These are phyloP conservation scores for Orgyia antiqua DNA, from an alignment of 2,888 invertebrate genomes.

Conservation along the genomic window DNA sequence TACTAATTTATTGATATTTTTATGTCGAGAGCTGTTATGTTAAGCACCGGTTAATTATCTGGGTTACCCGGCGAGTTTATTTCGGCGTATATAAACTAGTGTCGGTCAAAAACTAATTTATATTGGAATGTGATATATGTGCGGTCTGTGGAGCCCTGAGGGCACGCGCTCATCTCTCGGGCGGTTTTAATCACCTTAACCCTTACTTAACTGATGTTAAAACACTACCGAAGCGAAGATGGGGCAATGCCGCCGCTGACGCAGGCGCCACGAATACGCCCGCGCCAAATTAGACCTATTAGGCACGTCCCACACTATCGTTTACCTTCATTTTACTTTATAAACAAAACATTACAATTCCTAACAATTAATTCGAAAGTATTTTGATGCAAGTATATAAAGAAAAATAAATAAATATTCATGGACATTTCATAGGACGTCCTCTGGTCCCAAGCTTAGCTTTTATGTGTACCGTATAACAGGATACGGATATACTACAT, in stretches of 20 bases:
- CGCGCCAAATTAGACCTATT: slow-evolving; percentile 8
- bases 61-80: slow-evolving; percentile 48
- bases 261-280: slow-evolving; percentile 43
- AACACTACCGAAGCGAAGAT: slow-evolving; percentile 50
- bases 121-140: slow-evolving; percentile 76
- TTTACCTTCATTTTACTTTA: not conserved
- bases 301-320: not conserved
- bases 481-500: no score
- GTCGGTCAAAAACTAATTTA: slow-evolving; percentile 70
- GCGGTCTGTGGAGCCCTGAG: slow-evolving; percentile 45
- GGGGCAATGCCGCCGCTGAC: slow-evolving; percentile 20
- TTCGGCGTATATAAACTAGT: slow-evolving; percentile 63
- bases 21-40: slow-evolving; percentile 31
- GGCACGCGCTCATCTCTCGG: slow-evolving; percentile 51
- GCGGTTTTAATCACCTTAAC: slow-evolving; percentile 65
- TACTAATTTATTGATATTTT: slow-evolving; percentile 26
- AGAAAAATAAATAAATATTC: no score
- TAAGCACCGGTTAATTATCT: slow-evolving; percentile 49
- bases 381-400: no score
- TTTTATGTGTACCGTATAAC: no score
- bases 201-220: slow-evolving; percentile 55
- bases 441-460: no score
- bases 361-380: no score
- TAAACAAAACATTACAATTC: no score
- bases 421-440: no score